Evolutionary conservation across 2,797 vertebrate species (phyloP), one percentile per base, ranked within the genome.

Genomic region (Scolopax bukidnonensis): DNA sequence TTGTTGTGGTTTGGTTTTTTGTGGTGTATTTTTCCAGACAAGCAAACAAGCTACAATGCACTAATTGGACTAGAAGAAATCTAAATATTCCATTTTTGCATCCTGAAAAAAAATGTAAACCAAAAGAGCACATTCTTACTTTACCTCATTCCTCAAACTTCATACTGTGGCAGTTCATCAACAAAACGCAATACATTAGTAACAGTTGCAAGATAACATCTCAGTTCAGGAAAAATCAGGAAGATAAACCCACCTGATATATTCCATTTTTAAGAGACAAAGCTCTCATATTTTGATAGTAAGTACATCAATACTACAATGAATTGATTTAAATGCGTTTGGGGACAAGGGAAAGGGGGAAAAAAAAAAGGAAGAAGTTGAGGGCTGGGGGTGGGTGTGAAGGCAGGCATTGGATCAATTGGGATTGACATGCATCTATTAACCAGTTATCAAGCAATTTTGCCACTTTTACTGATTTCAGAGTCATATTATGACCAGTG

Each of bases 51-150:
- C 3, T 61, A 43, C 27, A n/a, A 14, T 50, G 16, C 16, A 68
- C 53, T 64, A 51, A 61, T 0, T 33, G 11, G 33, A 64, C 56
- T 60, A 73, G 21, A 68, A 54, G 41, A 89, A 76, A 68, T 25
- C 11, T 19, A 67, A 56, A 74, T 33, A 21, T 59, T 54, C 40
- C 1, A 12, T 51, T 50, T 60, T 28, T 51, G 5, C 23, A n/a
- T 4, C 7, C 50, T 51, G 47, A 24, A 67, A 43, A 16, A 89
- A 56, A 40, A 65, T 4, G 15, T 51, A 82, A 93, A 17, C 8
- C 16, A 50, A 70, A 91, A 36, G 9, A 70, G 1, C 0, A 0
- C 33, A 6, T 30, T 74, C 23, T 32, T 76, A 45, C 16, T 41
- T 75, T 50, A 63, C 7, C 61, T 27, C 74, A 78, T 24, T 48